A percentile compares a stretch with the other conserved stretches of the same genome.
These are phyloP conservation scores for Cephalopholis sonnerati DNA, from an alignment of 2,113 vertebrate species.

Conservation along the genomic window DNA sequence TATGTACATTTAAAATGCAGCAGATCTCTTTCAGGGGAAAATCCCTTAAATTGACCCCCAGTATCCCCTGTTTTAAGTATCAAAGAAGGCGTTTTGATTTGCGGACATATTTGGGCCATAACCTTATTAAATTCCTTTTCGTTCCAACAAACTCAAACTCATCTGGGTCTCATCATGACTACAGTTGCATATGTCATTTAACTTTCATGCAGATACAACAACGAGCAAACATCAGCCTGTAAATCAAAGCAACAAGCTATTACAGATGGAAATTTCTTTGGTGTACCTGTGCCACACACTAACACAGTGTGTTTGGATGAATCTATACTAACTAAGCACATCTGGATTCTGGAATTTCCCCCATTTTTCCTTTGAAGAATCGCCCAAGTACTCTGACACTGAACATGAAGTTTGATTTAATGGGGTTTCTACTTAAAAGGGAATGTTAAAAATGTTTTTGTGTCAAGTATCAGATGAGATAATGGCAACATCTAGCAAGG, in stretches of 20 bases:
- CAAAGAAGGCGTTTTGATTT: not conserved
- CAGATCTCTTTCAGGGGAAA: too few relatives aligned
- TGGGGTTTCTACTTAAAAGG: not conserved
- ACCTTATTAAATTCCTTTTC: not conserved
- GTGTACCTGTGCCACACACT: not conserved
- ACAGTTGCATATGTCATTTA: not conserved
- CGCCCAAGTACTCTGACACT: not conserved
- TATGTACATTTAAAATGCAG: not conserved
- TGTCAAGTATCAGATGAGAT: too few relatives aligned
- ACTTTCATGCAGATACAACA: not conserved
- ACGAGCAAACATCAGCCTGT: not conserved
- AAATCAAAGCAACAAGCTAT: not conserved
- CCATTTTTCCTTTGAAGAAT: constrained; percentile 3
- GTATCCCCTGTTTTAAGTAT: not conserved
- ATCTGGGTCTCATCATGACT: not conserved
- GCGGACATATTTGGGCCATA: too few relatives aligned
- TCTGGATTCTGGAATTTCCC: constrained; percentile 3
- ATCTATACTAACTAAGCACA: not conserved
- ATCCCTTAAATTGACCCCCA: too few relatives aligned
- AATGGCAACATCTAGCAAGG: too few relatives aligned
- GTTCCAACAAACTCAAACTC: not conserved
- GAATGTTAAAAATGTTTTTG: not conserved
- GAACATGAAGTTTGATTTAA: constrained; percentile 10
- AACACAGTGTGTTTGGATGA: not conserved
- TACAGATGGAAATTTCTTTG: not conserved